A percentile compares a stretch with the other conserved stretches of the same genome.
Conservation (phyloP, 2,888 invertebrate genomes). For the Sesia bembeciformis region DNA sequence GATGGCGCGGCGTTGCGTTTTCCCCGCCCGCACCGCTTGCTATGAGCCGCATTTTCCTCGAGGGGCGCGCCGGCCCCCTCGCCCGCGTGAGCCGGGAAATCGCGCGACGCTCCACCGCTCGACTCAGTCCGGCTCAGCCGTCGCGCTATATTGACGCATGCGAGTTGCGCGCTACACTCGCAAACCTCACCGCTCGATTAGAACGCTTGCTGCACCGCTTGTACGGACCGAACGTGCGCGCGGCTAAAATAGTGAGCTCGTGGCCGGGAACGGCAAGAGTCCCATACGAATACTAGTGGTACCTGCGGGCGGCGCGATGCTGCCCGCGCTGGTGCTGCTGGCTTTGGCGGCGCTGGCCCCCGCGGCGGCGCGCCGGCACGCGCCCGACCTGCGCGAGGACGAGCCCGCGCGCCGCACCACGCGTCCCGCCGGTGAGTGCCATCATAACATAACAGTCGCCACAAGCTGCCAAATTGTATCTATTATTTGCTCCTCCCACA, state of each 20-base stretch:
- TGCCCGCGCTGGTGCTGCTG: slow-evolving; percentile 48
- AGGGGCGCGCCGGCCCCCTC: slow-evolving; percentile 63
- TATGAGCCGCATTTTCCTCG: slow-evolving; percentile 55
- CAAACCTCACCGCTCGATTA: slow-evolving; percentile 23
- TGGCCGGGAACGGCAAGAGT: slow-evolving; percentile 46
- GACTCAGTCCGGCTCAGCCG: slow-evolving; percentile 67
- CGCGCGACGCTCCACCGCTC: slow-evolving; percentile 40
- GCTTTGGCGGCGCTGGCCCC: slow-evolving; percentile 53
- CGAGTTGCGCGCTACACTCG: slow-evolving; percentile 35
- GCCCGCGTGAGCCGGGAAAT: slow-evolving; percentile 62
- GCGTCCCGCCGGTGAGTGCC: slow-evolving; percentile 79
- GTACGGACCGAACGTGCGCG: slow-evolving; percentile 32
- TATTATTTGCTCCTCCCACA: slow-evolving; percentile 21
- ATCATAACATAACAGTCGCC: slow-evolving; percentile 32
- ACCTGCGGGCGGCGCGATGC: slow-evolving; percentile 43
- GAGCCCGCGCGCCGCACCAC: slow-evolving; percentile 78
- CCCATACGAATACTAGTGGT: slow-evolving; percentile 35
- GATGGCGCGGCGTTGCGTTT: slow-evolving; percentile 39
- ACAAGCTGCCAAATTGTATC: slow-evolving; percentile 42
- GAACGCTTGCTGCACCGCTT: slow-evolving; percentile 34
- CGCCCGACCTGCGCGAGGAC: slow-evolving; percentile 78
- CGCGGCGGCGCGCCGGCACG: slow-evolving; percentile 69
- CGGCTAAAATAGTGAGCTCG: slow-evolving; percentile 68
- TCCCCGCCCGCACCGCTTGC: slow-evolving; percentile 54
- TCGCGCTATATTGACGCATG: slow-evolving; percentile 60